Percentiles rank a stretch among this genome's conserved stretches.
phyloP scores from a whole-genome alignment of 2,888 invertebrate genomes.

The Hoplodrina ambigua region DNA sequence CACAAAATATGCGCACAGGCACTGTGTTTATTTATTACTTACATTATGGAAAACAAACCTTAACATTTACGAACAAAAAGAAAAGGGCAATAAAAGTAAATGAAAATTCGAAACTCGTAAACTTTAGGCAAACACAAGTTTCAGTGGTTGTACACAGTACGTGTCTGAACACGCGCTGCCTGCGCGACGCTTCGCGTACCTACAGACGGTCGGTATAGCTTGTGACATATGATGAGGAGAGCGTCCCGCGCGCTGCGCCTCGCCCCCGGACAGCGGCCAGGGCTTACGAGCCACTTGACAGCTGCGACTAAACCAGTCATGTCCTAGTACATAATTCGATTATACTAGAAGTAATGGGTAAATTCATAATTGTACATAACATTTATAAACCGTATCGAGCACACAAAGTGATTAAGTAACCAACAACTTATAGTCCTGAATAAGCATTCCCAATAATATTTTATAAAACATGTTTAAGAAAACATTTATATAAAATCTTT shows the following conservation, averaged over 20 bases:
- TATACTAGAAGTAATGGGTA: neutral
- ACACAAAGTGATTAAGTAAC: neutral
- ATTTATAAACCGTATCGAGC: neutral
- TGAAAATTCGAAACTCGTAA: neutral
- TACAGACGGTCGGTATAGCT: slow-evolving; percentile 5
- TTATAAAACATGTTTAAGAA: slow-evolving; percentile 5
- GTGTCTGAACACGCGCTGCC: neutral
- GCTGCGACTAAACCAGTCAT: neutral
- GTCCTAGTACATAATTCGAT: neutral
- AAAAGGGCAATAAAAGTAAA: slow-evolving; percentile 1
- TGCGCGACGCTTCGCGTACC: slow-evolving; percentile 18
- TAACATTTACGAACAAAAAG: slow-evolving; percentile 7
- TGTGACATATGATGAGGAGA: slow-evolving; percentile 33
- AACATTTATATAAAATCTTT: slow-evolving; percentile 11
- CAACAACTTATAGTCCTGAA: neutral
- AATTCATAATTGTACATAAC: neutral
- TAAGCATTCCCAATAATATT: neutral
- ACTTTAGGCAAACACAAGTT: neutral
- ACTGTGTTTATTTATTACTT: slow-evolving; percentile 2
- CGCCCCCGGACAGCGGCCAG: slow-evolving; percentile 6
- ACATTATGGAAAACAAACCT: neutral
- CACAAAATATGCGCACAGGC: neutral
- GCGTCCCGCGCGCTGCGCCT: slow-evolving; percentile 1
- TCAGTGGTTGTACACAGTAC: neutral
- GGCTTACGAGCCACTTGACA: too few species aligned